Evolutionary conservation across 2,888 invertebrate species (phyloP).

Genomic region (Glomeris marginata): DNA sequence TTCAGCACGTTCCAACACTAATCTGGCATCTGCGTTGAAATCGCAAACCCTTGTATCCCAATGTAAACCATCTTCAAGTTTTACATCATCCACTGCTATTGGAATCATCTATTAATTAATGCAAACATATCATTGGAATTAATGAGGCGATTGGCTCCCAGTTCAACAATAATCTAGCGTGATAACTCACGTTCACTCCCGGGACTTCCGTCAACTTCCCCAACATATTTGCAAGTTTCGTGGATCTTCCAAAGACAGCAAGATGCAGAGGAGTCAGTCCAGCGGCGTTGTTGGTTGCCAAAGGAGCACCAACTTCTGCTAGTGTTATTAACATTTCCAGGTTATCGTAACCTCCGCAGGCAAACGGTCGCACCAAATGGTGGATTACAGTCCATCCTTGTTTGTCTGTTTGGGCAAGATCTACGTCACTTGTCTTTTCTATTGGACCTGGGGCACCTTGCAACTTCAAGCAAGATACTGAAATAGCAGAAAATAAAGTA

Average conservation of each 20-base stretch:
- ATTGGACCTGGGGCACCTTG: not conserved
- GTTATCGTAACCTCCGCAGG: constrained; percentile 29
- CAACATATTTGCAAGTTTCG: constrained; percentile 14
- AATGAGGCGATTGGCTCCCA: too few relatives aligned
- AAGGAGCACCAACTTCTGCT: constrained; percentile 23
- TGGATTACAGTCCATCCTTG: constrained; percentile 30
- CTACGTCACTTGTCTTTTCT: constrained; percentile 24
- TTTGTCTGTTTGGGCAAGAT: constrained; percentile 24
- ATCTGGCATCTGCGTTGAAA: constrained; percentile 24
- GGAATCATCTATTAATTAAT: constrained; percentile 7
- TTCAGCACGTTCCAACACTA: constrained; percentile 21
- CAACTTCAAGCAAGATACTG: too few relatives aligned
- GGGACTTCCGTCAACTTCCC: constrained; percentile 10
- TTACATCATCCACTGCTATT: constrained; percentile 2
- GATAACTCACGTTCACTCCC: not conserved
- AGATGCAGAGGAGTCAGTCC: constrained; percentile 21
- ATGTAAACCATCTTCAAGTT: constrained; percentile 11
- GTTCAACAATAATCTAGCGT: not conserved
- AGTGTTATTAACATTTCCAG: constrained; percentile 27
- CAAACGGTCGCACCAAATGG: constrained; percentile 28
- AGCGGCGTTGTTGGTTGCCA: constrained; percentile 24
- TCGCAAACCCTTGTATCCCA: constrained; percentile 13
- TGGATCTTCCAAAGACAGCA: constrained; percentile 16
- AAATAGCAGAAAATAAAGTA: too few relatives aligned
- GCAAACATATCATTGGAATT: too few relatives aligned